Evolutionary conservation across 2,113 vertebrate species (phyloP), one percentile per base, ranked within the genome.

Genomic region (Phainopepla nitens): DNA sequence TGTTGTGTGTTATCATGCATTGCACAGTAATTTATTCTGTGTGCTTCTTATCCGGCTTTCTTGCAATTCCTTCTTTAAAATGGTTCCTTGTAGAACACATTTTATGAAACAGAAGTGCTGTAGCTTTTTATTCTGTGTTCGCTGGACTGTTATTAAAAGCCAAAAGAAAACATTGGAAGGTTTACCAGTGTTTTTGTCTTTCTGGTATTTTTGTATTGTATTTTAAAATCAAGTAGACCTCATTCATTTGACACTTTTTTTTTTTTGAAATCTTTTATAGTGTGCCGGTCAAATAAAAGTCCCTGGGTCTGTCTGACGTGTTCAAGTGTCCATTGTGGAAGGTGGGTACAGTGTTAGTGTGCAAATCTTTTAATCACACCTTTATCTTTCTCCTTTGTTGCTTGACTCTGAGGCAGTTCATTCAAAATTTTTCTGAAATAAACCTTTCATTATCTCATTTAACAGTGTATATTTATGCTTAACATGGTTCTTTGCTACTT

Each of bases 241-340:
- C 62, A 79, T 87, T 73, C 4, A 57, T 61, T 82, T 95, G n/a
- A 87, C 15, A 1, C 6, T 21, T 88, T 51, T 89, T 50, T 25
- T 92, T 90, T 39, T 39, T 39, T 0, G 28, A 36, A 54, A 66
- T 93, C 78, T 81, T 79, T 98, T 92, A 15, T 92, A 99, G 99
- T 99, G 97, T 99, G 99, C 98, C 98, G 99, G 73, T 99, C 99
- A 81, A 99, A 99, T 98, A 99, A 99, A 98, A 99, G 99, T 82
- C 99, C 99, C 0, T 99, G 99, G 99, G 98, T 99, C 91, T 99
- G 99, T 97, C 98, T 99, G 87, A 99, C 99, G 28, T 99, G 99
- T 97, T 98, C 99, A 31, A 98, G 98, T 97, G 99, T 99, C 93
- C 99, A 99, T 76, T 99, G 99, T 98, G 99, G 99, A 98, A 98